phyloP scores from a whole-genome alignment of 2,113 vertebrate genomes.

The Nothobranchius furzeri region DNA sequence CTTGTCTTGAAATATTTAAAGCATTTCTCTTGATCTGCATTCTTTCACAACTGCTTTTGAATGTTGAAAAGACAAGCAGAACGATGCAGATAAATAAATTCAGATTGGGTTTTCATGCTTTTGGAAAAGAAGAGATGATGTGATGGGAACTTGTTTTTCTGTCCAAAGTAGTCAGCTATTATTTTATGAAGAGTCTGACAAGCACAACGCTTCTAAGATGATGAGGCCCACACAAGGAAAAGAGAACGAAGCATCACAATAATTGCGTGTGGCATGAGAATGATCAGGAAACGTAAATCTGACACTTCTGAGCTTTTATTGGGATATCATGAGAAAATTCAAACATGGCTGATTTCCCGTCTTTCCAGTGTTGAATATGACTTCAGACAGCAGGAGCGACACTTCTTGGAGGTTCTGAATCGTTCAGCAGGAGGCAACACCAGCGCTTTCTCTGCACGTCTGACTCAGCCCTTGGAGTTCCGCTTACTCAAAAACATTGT shows the following conservation, averaged over 20 bases:
- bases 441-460: slow-evolving; percentile 41
- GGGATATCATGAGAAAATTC: neutral
- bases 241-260: slow-evolving; percentile 18
- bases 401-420: slow-evolving; percentile 86
- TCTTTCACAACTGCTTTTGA: slow-evolving; percentile 43
- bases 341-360: slow-evolving; percentile 27
- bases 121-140: slow-evolving; percentile 17
- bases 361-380: slow-evolving; percentile 92
- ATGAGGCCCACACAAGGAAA: slow-evolving; percentile 24
- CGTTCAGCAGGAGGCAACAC: slow-evolving; percentile 41
- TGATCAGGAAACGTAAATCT: slow-evolving; percentile 1
- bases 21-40: slow-evolving; percentile 44
- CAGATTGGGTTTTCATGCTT: slow-evolving; percentile 16
- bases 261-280: slow-evolving; percentile 23
- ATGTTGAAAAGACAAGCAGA: slow-evolving; percentile 45
- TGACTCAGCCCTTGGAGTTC: slow-evolving; percentile 51
- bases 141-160: slow-evolving; percentile 18
- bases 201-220: slow-evolving; percentile 24
- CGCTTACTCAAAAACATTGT: slow-evolving; percentile 57
- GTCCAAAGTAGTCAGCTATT: slow-evolving; percentile 37
- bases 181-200: slow-evolving; percentile 42
- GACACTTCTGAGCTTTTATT: slow-evolving; percentile 9
- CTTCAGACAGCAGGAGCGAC: slow-evolving; percentile 92
- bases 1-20: slow-evolving; percentile 58
- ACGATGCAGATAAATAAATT: slow-evolving; percentile 48